Percentiles rank a stretch among this genome's conserved stretches.
phyloP scores from a whole-genome alignment of 1,140 invertebrate genomes.

The Pogonognathellus flavescens region DNA sequence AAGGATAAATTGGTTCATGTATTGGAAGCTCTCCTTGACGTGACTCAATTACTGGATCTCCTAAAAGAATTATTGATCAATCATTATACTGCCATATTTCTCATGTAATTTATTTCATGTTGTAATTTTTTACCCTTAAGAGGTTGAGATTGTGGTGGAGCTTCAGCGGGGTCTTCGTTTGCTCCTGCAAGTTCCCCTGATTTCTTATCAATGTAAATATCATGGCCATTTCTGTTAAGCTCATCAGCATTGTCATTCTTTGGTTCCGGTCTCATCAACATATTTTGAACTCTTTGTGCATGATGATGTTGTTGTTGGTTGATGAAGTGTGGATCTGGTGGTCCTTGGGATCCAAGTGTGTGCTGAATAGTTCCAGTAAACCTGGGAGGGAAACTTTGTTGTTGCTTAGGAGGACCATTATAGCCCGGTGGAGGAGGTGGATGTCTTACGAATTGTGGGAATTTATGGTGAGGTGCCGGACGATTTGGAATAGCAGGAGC shows the following conservation, averaged over 20 bases:
- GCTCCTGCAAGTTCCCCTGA: not conserved
- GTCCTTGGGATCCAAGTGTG: conserved; percentile 13
- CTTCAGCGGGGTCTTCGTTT: not conserved
- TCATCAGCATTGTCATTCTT: conserved; percentile 29
- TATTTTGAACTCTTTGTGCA: conserved; percentile 49
- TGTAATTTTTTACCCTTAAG: conserved; percentile 33
- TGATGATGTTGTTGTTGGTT: conserved; percentile 41
- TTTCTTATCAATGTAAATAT: conserved; percentile 26
- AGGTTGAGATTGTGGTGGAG: conserved; percentile 22
- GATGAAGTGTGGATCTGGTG: conserved; percentile 27
- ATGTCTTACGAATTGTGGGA: conserved; percentile 13
- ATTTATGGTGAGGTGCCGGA: not conserved
- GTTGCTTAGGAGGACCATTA: conserved; percentile 29
- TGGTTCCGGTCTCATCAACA: conserved; percentile 54
- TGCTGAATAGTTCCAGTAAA: conserved; percentile 52
- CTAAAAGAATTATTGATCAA: conserved; percentile 69
- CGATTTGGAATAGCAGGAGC: not conserved
- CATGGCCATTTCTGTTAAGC: conserved; percentile 7
- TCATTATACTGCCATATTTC: conserved; percentile 26
- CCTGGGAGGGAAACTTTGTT: not conserved
- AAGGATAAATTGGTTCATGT: conserved; percentile 68
- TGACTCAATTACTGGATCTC: conserved; percentile 62
- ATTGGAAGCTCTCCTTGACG: conserved; percentile 71
- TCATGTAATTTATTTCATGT: not conserved
- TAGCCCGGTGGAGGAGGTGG: conserved; percentile 40